phyloP scores from a whole-genome alignment of 92 coral and sea anemone genomes.

The Blastomussa wellsi region DNA sequence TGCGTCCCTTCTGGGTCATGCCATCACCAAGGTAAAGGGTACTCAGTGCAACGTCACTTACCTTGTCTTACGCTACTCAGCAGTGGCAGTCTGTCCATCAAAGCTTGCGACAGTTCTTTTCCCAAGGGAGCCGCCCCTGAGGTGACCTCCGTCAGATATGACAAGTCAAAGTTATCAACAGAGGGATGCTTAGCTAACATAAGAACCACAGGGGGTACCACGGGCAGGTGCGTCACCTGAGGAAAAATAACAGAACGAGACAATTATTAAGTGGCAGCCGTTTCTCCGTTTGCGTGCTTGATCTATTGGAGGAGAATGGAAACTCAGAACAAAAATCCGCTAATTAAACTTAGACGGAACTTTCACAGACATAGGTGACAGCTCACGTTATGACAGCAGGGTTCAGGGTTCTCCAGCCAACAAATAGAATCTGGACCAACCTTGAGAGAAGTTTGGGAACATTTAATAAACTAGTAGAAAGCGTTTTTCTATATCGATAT shows the following conservation, averaged over 20 bases:
- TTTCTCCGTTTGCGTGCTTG: too few relatives aligned
- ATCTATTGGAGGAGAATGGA: too few relatives aligned
- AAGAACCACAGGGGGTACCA: slow-evolving; percentile 76
- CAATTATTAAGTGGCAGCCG: neutral
- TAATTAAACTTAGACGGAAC: too few relatives aligned
- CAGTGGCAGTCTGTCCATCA: slow-evolving; percentile 54
- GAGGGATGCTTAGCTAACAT: slow-evolving; percentile 73
- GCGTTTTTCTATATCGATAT: too few relatives aligned
- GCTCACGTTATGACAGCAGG: too few relatives aligned
- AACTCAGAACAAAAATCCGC: too few relatives aligned
- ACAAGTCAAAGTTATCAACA: slow-evolving; percentile 70
- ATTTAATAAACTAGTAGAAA: too few relatives aligned
- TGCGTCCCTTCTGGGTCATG: too few relatives aligned
- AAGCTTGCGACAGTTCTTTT: slow-evolving; percentile 55
- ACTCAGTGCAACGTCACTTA: neutral
- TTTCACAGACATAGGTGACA: too few relatives aligned
- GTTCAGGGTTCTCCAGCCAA: neutral
- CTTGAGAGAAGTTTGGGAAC: neutral
- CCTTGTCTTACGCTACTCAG: slow-evolving; percentile 75
- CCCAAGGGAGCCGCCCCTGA: slow-evolving; percentile 85
- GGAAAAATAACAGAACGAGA: neutral
- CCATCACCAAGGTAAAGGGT: neutral
- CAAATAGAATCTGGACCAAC: neutral
- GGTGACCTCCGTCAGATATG: slow-evolving; percentile 62
- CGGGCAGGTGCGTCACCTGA: slow-evolving; percentile 71